These are phyloP conservation scores for Tiphia femorata DNA, from an alignment of 2,888 invertebrate genomes.

Conservation along the genomic window DNA sequence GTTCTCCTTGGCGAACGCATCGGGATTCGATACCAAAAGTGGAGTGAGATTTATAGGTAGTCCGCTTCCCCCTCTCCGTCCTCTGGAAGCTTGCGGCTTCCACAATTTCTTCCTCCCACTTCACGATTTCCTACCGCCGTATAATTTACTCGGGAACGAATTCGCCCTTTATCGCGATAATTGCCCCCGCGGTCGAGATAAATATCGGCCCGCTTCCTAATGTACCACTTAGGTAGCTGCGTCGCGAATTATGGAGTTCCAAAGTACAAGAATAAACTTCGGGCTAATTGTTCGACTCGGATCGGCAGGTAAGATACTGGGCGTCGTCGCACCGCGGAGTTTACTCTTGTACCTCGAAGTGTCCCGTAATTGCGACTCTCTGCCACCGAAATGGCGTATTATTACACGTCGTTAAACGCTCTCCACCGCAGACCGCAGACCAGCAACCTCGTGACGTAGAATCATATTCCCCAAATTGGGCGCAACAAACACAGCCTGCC, in stretches of 20 bases:
- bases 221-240: background rate
- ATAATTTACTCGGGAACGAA: no score
- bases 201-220: background rate
- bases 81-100: no score
- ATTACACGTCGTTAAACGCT: background rate
- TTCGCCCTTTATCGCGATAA: background rate
- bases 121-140: no score
- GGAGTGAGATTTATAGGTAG: no score
- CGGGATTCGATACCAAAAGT: no score
- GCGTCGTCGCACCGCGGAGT: background rate
- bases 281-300: background rate
- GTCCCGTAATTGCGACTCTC: background rate
- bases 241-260: slow-evolving; percentile 8
- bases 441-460: no score
- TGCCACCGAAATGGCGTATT: background rate
- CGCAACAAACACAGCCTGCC: no score
- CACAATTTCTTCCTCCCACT: no score
- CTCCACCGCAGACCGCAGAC: no score
- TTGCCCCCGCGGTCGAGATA: background rate
- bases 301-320: slow-evolving; percentile 5
- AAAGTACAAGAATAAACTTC: slow-evolving; percentile 9
- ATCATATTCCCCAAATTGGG: no score
- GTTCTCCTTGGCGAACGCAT: no score
- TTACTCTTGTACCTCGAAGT: background rate
- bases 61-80: no score